These are phyloP conservation scores for Drosophila fulvimacula DNA, from an alignment of 2,888 invertebrate genomes.

Conservation along the genomic window DNA sequence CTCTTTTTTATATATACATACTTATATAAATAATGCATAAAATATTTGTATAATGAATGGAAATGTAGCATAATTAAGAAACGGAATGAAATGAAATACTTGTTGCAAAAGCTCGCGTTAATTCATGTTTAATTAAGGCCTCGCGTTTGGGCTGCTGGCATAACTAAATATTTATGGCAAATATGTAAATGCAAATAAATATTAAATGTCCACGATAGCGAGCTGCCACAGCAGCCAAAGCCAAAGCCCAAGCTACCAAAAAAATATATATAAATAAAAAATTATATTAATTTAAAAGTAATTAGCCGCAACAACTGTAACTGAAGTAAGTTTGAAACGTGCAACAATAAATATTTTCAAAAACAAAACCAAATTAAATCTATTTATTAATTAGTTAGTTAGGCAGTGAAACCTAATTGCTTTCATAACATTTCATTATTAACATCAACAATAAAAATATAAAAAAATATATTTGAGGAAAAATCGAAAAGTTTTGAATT, in stretches of 20 bases:
- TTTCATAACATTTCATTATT: too few relatives aligned
- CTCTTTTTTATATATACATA: constrained; percentile 20
- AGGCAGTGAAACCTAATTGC: too few relatives aligned
- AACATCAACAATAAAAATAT: too few relatives aligned
- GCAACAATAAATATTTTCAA: constrained; percentile 77
- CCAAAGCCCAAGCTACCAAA: constrained; percentile 3
- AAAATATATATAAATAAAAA: constrained; percentile 8
- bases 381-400: constrained; percentile 3
- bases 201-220: constrained; percentile 38
- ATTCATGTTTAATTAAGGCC: constrained; percentile 59
- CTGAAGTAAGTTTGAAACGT: constrained; percentile 73
- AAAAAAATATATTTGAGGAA: too few relatives aligned
- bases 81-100: constrained; percentile 10
- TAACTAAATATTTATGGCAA: constrained; percentile 45
- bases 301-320: constrained; percentile 49
- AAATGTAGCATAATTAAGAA: constrained; percentile 8
- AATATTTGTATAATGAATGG: constrained; percentile 34
- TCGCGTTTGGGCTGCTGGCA: constrained; percentile 33
- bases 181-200: constrained; percentile 39
- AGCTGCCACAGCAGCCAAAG: constrained; percentile 25
- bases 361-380: constrained; percentile 32
- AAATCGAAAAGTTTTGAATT: too few relatives aligned
- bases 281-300: constrained; percentile 8
- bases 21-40: constrained; percentile 19
- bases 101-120: constrained; percentile 42